Conservation (phyloP, 2,113 vertebrate species). For the Chloropsis cyanopogon region DNA sequence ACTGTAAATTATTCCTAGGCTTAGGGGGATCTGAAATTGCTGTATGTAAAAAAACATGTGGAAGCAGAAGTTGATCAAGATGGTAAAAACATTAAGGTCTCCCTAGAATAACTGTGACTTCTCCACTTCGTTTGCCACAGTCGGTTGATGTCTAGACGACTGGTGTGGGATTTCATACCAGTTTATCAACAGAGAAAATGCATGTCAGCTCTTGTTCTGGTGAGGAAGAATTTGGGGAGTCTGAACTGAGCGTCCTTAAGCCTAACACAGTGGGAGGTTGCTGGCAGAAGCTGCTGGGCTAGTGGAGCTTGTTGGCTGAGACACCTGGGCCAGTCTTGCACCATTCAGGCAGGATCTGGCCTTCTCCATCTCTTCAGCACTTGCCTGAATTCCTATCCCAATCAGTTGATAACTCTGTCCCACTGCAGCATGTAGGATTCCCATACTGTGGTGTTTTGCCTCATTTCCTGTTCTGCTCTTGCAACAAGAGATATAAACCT, state of each 20-base stretch:
- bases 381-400: not conserved
- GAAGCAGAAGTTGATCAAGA: not conserved
- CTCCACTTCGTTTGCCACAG: not conserved
- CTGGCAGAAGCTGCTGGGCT: not conserved
- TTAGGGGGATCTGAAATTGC: not conserved
- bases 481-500: not conserved
- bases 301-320: not conserved
- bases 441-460: rapidly evolving
- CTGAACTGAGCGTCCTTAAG: not conserved
- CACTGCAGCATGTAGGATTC: not conserved
- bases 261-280: rapidly evolving
- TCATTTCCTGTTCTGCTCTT: not conserved
- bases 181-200: not conserved
- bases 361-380: not conserved
- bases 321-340: not conserved
- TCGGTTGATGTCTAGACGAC: not conserved
- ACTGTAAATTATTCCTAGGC: not conserved
- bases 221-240: not conserved
- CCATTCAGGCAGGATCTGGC: not conserved
- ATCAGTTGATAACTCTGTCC: not conserved
- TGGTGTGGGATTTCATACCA: not conserved
- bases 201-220: not conserved
- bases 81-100: not conserved
- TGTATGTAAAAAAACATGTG: not conserved
- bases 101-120: not conserved